phyloP scores from a whole-genome alignment of 2,113 vertebrate species.

The Puma concolor region DNA sequence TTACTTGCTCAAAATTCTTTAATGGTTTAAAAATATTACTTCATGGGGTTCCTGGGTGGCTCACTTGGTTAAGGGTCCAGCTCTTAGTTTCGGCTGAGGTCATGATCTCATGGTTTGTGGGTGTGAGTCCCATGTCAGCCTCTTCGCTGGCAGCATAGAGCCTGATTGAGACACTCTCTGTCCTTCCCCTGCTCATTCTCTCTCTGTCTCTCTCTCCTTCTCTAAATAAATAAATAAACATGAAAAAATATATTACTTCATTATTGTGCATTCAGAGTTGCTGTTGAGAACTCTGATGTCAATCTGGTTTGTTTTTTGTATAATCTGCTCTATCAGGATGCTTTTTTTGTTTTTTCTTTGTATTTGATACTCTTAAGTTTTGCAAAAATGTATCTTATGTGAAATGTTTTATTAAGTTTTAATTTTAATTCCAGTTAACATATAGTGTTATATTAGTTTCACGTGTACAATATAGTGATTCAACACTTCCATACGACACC shows the following conservation, averaged over 20 bases:
- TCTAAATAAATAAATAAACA: too few relatives aligned
- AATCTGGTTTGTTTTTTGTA: background rate
- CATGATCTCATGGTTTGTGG: too few relatives aligned
- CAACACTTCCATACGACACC: background rate
- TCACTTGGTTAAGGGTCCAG: too few relatives aligned
- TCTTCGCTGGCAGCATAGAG: too few relatives aligned
- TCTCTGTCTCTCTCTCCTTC: too few relatives aligned
- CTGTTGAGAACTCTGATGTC: slow-evolving; percentile 4
- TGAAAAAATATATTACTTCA: background rate
- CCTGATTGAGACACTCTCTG: too few relatives aligned
- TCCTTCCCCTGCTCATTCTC: too few relatives aligned
- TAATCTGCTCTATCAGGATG: background rate
- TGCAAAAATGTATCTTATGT: background rate
- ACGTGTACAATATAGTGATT: background rate
- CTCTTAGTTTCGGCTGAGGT: too few relatives aligned
- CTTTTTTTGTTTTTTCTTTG: background rate
- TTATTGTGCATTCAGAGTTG: background rate
- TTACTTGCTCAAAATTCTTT: slow-evolving; percentile 16
- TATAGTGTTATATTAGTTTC: background rate
- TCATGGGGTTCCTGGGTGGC: background rate
- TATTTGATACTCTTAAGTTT: slow-evolving; percentile 4
- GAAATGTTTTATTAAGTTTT: background rate
- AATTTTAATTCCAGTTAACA: background rate
- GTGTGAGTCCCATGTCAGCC: too few relatives aligned
- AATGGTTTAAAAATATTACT: background rate